Base-by-base conservation (phyloP, 2,888 invertebrate species). In the Drosophila cognata region DNA sequence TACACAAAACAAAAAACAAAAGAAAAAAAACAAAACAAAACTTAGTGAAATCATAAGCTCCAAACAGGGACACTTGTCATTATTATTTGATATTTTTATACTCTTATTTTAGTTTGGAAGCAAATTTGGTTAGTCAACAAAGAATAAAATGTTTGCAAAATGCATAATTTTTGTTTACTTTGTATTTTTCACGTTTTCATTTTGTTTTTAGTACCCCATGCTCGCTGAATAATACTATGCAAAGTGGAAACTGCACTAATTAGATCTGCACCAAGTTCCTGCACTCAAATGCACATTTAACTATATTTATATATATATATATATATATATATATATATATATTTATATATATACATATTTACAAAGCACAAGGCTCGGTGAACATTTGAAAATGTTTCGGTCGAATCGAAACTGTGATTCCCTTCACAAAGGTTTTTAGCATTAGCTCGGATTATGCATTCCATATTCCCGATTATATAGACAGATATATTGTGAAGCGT, bases 61-160 rank as follows among this genome's bases (percentile, higher is more conserved):
- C 61, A 72, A 74, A 67, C 56, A 74, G 57, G 62, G 74, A 73
- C 72, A 87, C 46, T 66, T 69, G 65, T 74, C 71, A 86, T 70
- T 78, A 77, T 70, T 86, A 88, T 82, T 89, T 89, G 77, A 88
- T 83, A 76, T 66, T 81, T 89, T 74, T 72, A 63, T 69, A 69
- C 21, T 62, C 28, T 63, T 71, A 64, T 68, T 75, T 86, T 79
- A 88, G 77, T 77, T 88, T 83, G 90, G 81, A 80, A 79, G 77
- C 89, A 75, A 76, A 70, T 66, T 80, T 73, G 65, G 79, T 85
- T 68, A 79, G 75, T 59, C 76, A 85, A 82, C 86, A 88, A 76
- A 62, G 73, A 87, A 87, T 87, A 90, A 87, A 90, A 81, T 86
- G 74, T 90, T 46, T 83, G 79, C 75, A 74, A 86, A 83, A 76